Conservation (phyloP, 2,797 vertebrate species). For the Loriculus beryllinus region DNA sequence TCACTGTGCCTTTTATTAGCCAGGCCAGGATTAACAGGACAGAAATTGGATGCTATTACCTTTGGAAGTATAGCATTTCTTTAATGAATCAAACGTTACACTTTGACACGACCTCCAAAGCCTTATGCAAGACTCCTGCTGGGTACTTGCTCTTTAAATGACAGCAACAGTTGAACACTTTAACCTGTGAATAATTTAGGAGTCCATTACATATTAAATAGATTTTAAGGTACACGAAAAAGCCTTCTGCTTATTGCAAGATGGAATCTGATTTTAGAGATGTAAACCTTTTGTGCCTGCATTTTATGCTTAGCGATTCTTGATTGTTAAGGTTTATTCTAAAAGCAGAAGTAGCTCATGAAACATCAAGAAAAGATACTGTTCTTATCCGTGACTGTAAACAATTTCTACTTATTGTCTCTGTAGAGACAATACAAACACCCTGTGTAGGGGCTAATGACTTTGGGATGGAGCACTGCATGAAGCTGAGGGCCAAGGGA, state of each 20-base stretch:
- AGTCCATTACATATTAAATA: constrained; percentile 74
- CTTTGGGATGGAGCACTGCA: background rate
- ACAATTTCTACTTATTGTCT: background rate
- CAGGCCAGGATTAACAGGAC: background rate
- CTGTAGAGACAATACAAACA: background rate
- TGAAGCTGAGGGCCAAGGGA: background rate
- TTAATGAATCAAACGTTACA: constrained; percentile 11
- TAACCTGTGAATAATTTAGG: constrained; percentile 74
- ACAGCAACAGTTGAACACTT: constrained; percentile 60
- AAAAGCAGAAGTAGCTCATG: background rate
- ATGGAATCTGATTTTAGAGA: constrained; percentile 33
- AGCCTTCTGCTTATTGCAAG: constrained; percentile 19
- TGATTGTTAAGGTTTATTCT: constrained; percentile 3
- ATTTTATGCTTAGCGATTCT: background rate
- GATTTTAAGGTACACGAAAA: constrained; percentile 43
- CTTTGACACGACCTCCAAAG: constrained; percentile 16
- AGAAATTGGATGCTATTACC: background rate
- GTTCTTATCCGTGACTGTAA: background rate
- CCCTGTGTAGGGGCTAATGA: background rate
- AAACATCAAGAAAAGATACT: background rate
- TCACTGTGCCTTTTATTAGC: background rate
- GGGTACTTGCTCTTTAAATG: constrained; percentile 63
- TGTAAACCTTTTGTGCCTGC: background rate
- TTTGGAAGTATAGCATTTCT: background rate
- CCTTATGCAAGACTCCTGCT: background rate